Percentiles rank a stretch among this genome's conserved stretches.
phyloP scores from a whole-genome alignment of 1,140 invertebrate species.

The Goniozus legneri region DNA sequence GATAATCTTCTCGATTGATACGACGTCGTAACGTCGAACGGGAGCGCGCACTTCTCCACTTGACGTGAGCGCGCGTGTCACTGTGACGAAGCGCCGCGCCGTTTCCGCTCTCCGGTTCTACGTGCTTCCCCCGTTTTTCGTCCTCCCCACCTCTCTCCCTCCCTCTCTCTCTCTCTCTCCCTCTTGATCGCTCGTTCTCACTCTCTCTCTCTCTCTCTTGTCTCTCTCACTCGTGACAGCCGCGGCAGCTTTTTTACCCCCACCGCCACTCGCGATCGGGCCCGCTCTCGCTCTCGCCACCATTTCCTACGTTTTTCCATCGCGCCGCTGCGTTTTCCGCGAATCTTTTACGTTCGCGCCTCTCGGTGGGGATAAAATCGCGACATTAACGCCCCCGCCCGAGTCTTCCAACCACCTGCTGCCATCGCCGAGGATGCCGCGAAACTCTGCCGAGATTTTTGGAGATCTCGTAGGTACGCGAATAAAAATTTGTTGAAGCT shows the following conservation, averaged over 20 bases:
- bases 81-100: conserved; percentile 47
- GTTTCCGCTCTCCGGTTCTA: conserved; percentile 47
- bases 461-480: no score
- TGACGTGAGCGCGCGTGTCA: conserved; percentile 54
- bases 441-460: no score
- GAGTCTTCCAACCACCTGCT: conserved; percentile 43
- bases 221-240: not conserved
- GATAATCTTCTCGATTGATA: no score
- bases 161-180: conserved; percentile 2
- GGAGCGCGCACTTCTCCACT: conserved; percentile 39
- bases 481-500: no score
- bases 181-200: conserved; percentile 3
- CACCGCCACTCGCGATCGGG: not conserved
- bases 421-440: conserved; percentile 16
- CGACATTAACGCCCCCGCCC: conserved; percentile 36
- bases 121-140: conserved; percentile 16
- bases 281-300: not conserved
- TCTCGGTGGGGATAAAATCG: conserved; percentile 13
- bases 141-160: conserved; percentile 7
- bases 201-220: conserved; percentile 13
- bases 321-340: conserved; percentile 2
- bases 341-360: conserved; percentile 16
- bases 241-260: not conserved
- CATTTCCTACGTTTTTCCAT: not conserved
- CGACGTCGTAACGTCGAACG: no score